Evolutionary conservation across 2,797 vertebrate species (phyloP).

Genomic region (Echeneis naucrates): DNA sequence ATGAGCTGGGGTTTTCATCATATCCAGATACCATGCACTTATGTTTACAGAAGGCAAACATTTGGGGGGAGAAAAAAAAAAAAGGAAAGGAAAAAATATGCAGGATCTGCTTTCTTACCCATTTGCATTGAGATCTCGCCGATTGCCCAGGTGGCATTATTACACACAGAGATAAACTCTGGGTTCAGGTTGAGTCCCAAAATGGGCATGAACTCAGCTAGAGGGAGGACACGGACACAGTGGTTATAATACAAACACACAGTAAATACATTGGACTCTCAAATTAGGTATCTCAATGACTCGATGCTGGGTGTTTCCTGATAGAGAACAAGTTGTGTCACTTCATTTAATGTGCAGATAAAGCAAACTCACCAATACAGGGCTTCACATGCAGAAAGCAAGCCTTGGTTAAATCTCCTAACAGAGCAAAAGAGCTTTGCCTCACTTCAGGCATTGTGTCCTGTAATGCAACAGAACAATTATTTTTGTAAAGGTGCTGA

Average conservation of each 20-base stretch:
- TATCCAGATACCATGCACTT: slow-evolving; percentile 58
- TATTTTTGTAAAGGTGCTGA: background rate
- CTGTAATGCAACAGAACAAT: slow-evolving; percentile 69
- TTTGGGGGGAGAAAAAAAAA: background rate
- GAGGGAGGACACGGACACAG: slow-evolving; percentile 6
- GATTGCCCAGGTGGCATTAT: slow-evolving; percentile 97
- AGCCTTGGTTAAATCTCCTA: slow-evolving; percentile 95
- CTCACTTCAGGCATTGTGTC: slow-evolving; percentile 97
- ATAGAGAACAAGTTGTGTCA: background rate
- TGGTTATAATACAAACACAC: slow-evolving; percentile 6
- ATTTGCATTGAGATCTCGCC: slow-evolving; percentile 98
- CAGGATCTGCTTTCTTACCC: slow-evolving; percentile 82
- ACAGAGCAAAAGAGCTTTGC: slow-evolving; percentile 94
- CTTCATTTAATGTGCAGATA: background rate
- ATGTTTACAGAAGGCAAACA: background rate
- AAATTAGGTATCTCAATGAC: background rate
- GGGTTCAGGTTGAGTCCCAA: slow-evolving; percentile 96
- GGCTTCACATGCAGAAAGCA: slow-evolving; percentile 96
- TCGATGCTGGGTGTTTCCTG: background rate
- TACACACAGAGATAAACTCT: slow-evolving; percentile 97
- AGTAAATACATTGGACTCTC: slow-evolving; percentile 4
- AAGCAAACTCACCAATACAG: slow-evolving; percentile 89
- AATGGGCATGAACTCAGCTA: slow-evolving; percentile 98
- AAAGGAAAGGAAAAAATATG: background rate
- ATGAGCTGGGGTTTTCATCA: slow-evolving; percentile 79